Evolutionary conservation across 2,113 vertebrate species (phyloP).

Genomic region (Narcine bancroftii): DNA sequence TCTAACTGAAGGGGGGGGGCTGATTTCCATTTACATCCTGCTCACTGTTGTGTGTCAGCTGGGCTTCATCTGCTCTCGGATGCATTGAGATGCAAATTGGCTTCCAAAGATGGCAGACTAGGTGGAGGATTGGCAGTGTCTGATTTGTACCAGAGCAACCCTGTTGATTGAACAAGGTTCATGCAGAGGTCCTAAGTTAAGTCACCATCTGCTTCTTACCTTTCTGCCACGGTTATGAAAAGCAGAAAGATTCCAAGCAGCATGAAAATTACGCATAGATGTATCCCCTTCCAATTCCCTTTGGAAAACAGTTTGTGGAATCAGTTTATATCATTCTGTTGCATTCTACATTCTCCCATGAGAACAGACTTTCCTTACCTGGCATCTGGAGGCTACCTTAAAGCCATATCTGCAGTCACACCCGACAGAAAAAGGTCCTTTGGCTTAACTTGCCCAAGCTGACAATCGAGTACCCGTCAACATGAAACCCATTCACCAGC

Average conservation of each 20-base stretch:
- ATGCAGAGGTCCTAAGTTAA: not conserved
- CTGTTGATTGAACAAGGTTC: not conserved
- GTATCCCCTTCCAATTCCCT: not conserved
- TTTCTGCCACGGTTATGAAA: not conserved
- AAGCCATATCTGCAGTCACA: too few species aligned
- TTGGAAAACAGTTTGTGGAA: not conserved
- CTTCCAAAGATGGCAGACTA: not conserved
- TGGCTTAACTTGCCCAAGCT: too few species aligned
- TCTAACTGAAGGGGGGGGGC: not conserved
- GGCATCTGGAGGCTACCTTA: not conserved
- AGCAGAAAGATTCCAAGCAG: not conserved
- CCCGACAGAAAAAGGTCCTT: too few species aligned
- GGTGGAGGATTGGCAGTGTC: not conserved
- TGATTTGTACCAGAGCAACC: not conserved
- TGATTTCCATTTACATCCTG: not conserved
- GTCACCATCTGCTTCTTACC: not conserved
- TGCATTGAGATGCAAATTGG: not conserved
- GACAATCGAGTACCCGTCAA: too few species aligned
- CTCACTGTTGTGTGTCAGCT: not conserved
- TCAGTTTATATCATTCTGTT: not conserved
- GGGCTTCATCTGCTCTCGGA: slow-evolving; percentile 2
- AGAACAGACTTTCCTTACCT: not conserved
- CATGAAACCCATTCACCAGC: too few species aligned
- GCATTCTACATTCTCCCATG: not conserved
- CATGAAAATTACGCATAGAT: too few species aligned